Evolutionary conservation across 35 echinoderm and acorn worm species (phyloP).

Genomic region (Anneissia japonica): DNA sequence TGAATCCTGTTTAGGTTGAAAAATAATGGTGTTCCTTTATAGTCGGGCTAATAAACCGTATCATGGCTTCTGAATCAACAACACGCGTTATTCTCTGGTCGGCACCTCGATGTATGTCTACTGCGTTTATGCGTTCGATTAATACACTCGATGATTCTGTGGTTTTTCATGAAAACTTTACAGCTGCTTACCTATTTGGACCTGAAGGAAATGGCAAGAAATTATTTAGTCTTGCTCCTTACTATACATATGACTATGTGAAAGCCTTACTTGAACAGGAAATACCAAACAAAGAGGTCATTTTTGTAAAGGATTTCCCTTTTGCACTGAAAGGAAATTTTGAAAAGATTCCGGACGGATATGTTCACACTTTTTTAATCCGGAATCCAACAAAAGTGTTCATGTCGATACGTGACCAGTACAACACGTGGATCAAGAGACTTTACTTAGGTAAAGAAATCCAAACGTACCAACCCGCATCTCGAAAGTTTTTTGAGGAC

Average conservation of each 20-base stretch:
- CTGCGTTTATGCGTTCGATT: constrained; percentile 31
- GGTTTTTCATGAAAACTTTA: constrained; percentile 32
- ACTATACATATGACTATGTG: neutral
- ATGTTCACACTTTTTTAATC: constrained; percentile 35
- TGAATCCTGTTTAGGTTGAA: no score
- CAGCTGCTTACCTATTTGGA: constrained; percentile 11
- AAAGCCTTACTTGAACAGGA: constrained; percentile 8
- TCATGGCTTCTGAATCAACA: no score
- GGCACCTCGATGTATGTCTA: constrained; percentile 27
- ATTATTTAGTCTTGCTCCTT: constrained; percentile 8
- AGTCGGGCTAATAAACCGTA: no score
- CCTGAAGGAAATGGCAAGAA: constrained; percentile 7
- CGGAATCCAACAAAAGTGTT: constrained; percentile 31
- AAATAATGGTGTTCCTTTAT: no score
- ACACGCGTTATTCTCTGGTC: constrained; percentile 41
- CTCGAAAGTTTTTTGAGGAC: no score
- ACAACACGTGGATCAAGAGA: no score
- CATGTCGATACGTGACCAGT: constrained; percentile 10
- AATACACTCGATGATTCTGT: constrained; percentile 4
- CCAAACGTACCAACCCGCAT: no score
- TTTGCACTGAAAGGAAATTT: constrained; percentile 21
- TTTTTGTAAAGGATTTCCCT: constrained; percentile 32
- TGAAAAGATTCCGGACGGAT: constrained; percentile 24
- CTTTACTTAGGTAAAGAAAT: no score
- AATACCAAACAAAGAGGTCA: neutral